Percentiles rank a stretch among this genome's conserved stretches.
These are phyloP conservation scores for Eumaeus atala DNA, from an alignment of 1,140 invertebrate species.

Conservation along the genomic window DNA sequence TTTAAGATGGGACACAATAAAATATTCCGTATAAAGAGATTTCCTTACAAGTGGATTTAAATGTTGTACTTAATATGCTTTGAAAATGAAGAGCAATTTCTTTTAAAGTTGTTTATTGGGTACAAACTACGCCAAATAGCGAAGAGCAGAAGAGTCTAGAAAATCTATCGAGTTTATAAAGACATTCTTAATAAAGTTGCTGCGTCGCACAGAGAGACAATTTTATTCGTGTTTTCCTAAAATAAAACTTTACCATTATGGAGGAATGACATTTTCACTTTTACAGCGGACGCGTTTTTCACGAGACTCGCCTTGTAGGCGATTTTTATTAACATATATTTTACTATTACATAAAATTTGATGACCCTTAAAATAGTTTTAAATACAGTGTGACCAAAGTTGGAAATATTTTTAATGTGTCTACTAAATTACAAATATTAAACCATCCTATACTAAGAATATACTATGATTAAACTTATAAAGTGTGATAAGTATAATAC, in stretches of 20 bases:
- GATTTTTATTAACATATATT: not conserved
- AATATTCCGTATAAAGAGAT: no score
- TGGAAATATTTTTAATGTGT: no score
- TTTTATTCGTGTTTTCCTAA: not conserved
- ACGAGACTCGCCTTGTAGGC: conserved; percentile 1
- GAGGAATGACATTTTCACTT: not conserved
- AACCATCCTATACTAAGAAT: no score
- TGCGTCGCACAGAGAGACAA: not conserved
- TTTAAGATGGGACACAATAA: no score
- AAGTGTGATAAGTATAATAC: no score
- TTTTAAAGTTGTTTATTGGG: conserved; percentile 6
- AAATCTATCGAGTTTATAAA: conserved; percentile 5
- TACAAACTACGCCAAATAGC: not conserved
- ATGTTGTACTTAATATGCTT: not conserved
- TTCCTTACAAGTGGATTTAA: conserved; percentile 4
- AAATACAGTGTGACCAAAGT: no score
- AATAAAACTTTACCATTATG: not conserved
- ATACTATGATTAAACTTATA: no score
- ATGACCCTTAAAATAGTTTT: no score
- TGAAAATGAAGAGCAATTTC: not conserved
- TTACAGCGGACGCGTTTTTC: not conserved
- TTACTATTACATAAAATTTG: no score
- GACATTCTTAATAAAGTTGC: conserved; percentile 4
- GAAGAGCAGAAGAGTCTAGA: not conserved
- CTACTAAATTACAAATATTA: no score